Percentiles rank a stretch among this genome's conserved stretches.
Conservation (phyloP, 2,888 invertebrate species). For the Drosophila mayaguana region DNA sequence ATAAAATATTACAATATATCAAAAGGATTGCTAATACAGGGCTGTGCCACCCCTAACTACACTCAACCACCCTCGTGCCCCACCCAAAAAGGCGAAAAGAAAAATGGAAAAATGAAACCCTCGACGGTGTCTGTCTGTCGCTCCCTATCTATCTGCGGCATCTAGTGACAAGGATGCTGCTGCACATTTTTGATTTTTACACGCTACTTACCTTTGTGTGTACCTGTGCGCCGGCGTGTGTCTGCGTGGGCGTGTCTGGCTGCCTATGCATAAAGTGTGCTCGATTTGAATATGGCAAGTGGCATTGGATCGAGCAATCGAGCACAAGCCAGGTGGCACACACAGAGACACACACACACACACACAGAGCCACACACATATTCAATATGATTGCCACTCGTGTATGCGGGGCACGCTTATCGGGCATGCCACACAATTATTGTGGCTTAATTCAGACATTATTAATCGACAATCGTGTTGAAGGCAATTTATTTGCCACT, state of each 20-base stretch:
- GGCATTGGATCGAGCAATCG: constrained; percentile 40
- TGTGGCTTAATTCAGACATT: constrained; percentile 56
- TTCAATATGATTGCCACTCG: constrained; percentile 45
- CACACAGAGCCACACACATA: constrained; percentile 24
- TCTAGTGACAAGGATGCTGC: constrained; percentile 48
- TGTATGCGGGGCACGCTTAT: constrained; percentile 51
- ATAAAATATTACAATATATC: constrained; percentile 69
- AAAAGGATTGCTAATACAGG: constrained; percentile 71
- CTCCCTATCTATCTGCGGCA: constrained; percentile 35
- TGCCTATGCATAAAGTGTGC: constrained; percentile 31
- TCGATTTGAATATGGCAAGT: constrained; percentile 46
- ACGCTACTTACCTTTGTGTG: constrained; percentile 24
- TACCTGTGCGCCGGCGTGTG: neutral
- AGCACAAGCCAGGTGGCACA: constrained; percentile 16
- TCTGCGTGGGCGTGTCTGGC: constrained; percentile 2
- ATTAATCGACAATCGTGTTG: constrained; percentile 54
- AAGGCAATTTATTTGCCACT: constrained; percentile 43
- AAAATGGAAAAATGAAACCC: neutral
- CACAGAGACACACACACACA: constrained; percentile 24
- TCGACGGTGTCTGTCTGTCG: constrained; percentile 24
- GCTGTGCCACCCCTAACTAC: constrained; percentile 16
- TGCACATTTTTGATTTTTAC: constrained; percentile 59
- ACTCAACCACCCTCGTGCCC: neutral
- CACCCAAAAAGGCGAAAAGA: neutral
- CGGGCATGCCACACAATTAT: constrained; percentile 46